Percentiles rank a stretch among this genome's conserved stretches.
Evolutionary conservation across 2,888 invertebrate genomes (phyloP).

Genomic region (Hypselothyrea guttata): DNA sequence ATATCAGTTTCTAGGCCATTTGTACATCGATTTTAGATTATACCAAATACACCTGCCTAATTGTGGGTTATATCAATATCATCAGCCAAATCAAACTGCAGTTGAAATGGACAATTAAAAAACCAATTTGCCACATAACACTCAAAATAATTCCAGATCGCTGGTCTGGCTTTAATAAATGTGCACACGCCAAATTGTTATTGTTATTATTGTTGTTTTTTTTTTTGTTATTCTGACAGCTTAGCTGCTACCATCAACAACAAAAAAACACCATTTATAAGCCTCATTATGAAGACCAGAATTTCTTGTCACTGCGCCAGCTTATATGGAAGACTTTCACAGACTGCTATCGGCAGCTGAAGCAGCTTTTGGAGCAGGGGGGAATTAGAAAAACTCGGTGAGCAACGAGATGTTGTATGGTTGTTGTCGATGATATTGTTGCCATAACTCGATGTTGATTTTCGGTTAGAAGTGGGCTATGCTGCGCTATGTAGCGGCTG

Average conservation of each 20-base stretch:
- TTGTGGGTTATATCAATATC: constrained; percentile 16
- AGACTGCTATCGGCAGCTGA: constrained; percentile 42
- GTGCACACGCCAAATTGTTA: constrained; percentile 69
- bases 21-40: constrained; percentile 13
- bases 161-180: constrained; percentile 65
- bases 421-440: constrained; percentile 31
- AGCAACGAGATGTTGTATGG: constrained; percentile 39
- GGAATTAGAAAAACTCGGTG: constrained; percentile 19
- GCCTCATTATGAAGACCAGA: constrained; percentile 76
- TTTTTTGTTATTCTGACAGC: constrained; percentile 51
- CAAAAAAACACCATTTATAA: constrained; percentile 69
- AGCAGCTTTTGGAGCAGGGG: background rate
- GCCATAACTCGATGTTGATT: constrained; percentile 73
- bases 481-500: constrained; percentile 38
- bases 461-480: constrained; percentile 71
- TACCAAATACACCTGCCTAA: constrained; percentile 27
- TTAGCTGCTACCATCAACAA: constrained; percentile 63
- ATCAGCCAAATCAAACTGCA: constrained; percentile 26
- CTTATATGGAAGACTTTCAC: constrained; percentile 59
- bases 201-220: constrained; percentile 29
- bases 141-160: constrained; percentile 42
- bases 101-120: constrained; percentile 53
- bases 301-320: constrained; percentile 70
- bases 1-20: constrained; percentile 9
- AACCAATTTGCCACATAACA: constrained; percentile 63